Conservation (phyloP, 2,888 invertebrate species). For the Gandaritis pyraliata region DNA sequence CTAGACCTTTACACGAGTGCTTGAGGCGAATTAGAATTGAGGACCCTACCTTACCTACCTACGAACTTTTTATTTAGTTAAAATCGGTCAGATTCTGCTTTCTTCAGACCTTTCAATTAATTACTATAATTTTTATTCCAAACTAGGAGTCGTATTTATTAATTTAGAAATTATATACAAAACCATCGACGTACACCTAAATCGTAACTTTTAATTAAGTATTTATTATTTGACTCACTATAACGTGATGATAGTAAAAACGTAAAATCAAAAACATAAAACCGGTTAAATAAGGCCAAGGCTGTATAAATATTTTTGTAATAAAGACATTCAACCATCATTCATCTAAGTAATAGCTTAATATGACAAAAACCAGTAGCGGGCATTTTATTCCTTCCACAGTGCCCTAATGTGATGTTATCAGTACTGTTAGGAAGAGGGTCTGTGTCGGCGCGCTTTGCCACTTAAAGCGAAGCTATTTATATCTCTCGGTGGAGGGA, state of each 20-base stretch:
- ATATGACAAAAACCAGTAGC: conserved; percentile 80
- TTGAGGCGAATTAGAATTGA: background rate
- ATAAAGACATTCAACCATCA: conserved; percentile 20
- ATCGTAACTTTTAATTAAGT: too few relatives aligned
- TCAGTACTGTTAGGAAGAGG: conserved; percentile 70
- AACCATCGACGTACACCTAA: too few relatives aligned
- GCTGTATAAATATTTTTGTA: background rate
- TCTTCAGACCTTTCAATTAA: too few relatives aligned
- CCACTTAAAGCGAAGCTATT: conserved; percentile 80
- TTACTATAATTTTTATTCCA: too few relatives aligned
- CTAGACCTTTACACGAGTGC: conserved; percentile 15
- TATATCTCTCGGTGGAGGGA: conserved; percentile 65
- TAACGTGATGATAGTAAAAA: too few relatives aligned
- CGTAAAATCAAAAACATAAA: too few relatives aligned
- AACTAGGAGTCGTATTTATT: too few relatives aligned
- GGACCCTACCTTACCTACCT: too few relatives aligned
- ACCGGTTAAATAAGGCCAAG: background rate
- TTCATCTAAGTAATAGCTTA: conserved; percentile 38
- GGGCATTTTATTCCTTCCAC: conserved; percentile 63
- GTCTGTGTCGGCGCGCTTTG: conserved; percentile 74
- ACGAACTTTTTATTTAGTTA: too few relatives aligned
- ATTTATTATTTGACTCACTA: too few relatives aligned
- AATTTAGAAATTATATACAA: too few relatives aligned
- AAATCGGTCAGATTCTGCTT: too few relatives aligned
- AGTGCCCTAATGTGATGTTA: conserved; percentile 80